These are phyloP conservation scores for Bergia sp. DNA, from an alignment of 92 coral and sea anemone genomes.

Conservation along the genomic window DNA sequence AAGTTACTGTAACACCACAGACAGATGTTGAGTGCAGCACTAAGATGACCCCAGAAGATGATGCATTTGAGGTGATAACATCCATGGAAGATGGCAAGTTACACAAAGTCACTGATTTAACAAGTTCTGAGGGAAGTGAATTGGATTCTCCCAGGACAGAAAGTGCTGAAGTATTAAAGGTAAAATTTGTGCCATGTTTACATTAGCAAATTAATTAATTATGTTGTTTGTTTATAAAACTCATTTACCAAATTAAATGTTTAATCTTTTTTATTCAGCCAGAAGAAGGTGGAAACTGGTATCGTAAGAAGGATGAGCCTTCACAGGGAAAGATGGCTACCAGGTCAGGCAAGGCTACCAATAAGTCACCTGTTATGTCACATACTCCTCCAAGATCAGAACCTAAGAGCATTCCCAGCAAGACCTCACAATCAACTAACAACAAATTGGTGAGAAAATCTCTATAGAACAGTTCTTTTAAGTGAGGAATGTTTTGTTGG, in stretches of 20 bases:
- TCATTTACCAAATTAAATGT: background rate
- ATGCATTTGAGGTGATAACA: background rate
- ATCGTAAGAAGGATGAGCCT: constrained; percentile 23
- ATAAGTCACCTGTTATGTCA: background rate
- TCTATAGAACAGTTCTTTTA: background rate
- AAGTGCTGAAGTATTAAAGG: constrained; percentile 13
- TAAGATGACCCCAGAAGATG: background rate
- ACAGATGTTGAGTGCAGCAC: background rate
- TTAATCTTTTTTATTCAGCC: background rate
- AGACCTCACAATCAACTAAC: background rate
- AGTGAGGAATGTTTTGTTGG: too few species aligned
- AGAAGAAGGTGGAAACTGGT: constrained; percentile 31
- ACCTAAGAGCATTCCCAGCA: background rate
- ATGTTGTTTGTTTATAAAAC: background rate
- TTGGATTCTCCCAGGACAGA: constrained; percentile 5
- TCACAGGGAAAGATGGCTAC: background rate
- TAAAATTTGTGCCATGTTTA: background rate
- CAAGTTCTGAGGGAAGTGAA: constrained; percentile 34
- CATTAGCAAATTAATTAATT: background rate
- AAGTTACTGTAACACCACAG: background rate
- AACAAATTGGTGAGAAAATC: background rate
- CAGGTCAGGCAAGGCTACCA: background rate
- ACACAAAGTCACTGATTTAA: background rate
- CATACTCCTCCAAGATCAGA: constrained; percentile 2
- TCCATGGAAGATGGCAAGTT: background rate